Conservation (phyloP, 1,140 invertebrate genomes). For the Cyclina sinensis region DNA sequence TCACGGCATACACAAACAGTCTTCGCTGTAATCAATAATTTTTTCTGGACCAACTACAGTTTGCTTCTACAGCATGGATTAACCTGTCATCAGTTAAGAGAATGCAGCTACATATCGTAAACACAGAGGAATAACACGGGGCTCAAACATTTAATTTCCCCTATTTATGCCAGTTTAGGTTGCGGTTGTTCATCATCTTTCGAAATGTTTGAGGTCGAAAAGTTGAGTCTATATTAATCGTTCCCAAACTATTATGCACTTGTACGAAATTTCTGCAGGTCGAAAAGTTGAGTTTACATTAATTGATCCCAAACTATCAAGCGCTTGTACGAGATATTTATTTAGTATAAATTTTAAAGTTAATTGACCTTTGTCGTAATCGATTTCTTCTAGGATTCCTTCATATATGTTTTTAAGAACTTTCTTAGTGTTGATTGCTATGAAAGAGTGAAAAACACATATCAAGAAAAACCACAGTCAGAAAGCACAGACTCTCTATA, state of each 20-base stretch:
- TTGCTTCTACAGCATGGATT: constrained; percentile 44
- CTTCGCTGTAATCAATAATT: not conserved
- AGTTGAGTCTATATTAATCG: constrained; percentile 57
- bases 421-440: constrained; percentile 18
- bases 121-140: not conserved
- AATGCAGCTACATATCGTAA: constrained; percentile 41
- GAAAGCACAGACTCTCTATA: too few relatives aligned
- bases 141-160: constrained; percentile 36
- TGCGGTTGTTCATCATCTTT: not conserved
- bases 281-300: constrained; percentile 57
- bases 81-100: constrained; percentile 27
- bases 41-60: constrained; percentile 17
- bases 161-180: constrained; percentile 18
- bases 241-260: constrained; percentile 46
- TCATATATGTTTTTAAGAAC: constrained; percentile 19
- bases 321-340: constrained; percentile 1
- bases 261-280: constrained; percentile 24
- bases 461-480: too few relatives aligned
- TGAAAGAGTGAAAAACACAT: too few relatives aligned
- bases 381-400: constrained; percentile 37
- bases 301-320: constrained; percentile 59
- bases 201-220: constrained; percentile 26
- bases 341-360: constrained; percentile 56
- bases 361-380: constrained; percentile 44
- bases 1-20: constrained; percentile 45